Evolutionary conservation across 2,888 invertebrate genomes (phyloP).

Genomic region (Zhengitettix transpicula): DNA sequence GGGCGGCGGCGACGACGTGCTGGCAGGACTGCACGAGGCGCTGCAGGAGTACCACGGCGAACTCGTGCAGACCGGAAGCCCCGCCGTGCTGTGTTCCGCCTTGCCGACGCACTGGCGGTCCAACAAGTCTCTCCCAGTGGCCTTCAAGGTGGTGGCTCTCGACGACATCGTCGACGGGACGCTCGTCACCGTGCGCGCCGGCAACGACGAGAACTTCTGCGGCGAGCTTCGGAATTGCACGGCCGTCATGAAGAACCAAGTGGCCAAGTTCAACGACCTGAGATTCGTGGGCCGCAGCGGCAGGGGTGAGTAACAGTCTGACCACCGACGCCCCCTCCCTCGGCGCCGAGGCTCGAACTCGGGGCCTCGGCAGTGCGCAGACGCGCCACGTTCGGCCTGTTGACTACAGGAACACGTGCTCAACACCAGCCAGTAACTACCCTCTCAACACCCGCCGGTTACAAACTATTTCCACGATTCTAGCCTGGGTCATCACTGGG

Average conservation of each 20-base stretch:
- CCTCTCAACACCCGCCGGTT: neutral
- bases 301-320: constrained; percentile 44
- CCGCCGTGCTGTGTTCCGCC: constrained; percentile 84
- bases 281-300: constrained; percentile 96
- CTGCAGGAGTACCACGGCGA: constrained; percentile 84
- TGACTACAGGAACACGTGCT: neutral
- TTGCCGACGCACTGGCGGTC: constrained; percentile 93
- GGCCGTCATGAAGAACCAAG: constrained; percentile 92
- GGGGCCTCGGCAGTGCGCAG: neutral
- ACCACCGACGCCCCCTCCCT: neutral
- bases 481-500: no score
- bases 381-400: neutral
- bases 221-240: constrained; percentile 87
- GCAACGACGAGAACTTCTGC: constrained; percentile 95
- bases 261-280: constrained; percentile 96
- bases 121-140: constrained; percentile 90
- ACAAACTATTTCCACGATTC: no score
- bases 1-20: constrained; percentile 38
- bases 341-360: neutral
- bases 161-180: constrained; percentile 93
- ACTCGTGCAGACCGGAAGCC: constrained; percentile 85
- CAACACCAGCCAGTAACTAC: neutral
- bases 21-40: constrained; percentile 57
- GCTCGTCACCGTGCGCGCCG: constrained; percentile 80
- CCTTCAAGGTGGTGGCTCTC: constrained; percentile 88